Percentiles rank a stretch among this genome's conserved stretches.
These are phyloP conservation scores for Hozukius guyotensis DNA, from an alignment of 2,797 vertebrate genomes.

Conservation along the genomic window DNA sequence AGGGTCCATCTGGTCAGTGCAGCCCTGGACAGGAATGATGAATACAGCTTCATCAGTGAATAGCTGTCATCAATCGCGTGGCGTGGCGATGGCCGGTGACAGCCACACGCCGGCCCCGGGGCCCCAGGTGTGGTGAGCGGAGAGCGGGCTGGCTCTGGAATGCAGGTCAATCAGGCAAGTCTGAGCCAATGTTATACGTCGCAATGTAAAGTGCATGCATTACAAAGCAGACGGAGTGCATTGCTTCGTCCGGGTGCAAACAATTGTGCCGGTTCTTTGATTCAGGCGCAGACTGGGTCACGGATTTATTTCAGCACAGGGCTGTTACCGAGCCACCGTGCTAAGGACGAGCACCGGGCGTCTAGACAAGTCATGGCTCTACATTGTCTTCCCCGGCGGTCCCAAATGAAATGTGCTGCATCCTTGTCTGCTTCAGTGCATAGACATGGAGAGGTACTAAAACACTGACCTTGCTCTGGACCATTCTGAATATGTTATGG, in stretches of 20 bases:
- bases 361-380: conserved; percentile 83
- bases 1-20: conserved; percentile 99
- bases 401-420: conserved; percentile 80
- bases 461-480: conserved; percentile 80
- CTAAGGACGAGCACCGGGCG: conserved; percentile 73
- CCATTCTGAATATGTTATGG: conserved; percentile 84
- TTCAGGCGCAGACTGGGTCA: conserved; percentile 54
- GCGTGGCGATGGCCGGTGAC: conserved; percentile 93
- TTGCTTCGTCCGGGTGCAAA: conserved; percentile 49
- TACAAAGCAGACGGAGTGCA: conserved; percentile 80
- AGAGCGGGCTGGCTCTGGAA: conserved; percentile 88
- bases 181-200: conserved; percentile 85
- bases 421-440: conserved; percentile 76
- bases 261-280: conserved; percentile 64
- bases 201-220: conserved; percentile 85
- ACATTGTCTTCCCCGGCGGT: conserved; percentile 76
- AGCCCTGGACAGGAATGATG: conserved; percentile 99
- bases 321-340: conserved; percentile 55
- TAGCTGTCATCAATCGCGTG: conserved; percentile 99
- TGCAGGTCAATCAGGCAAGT: conserved; percentile 94
- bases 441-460: conserved; percentile 77
- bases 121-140: conserved; percentile 95
- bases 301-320: conserved; percentile 74
- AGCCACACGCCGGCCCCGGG: conserved; percentile 89
- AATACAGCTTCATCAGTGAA: conserved; percentile 99